Conservation (phyloP, 2,888 invertebrate species). For the Petrolisthes cinctipes region DNA sequence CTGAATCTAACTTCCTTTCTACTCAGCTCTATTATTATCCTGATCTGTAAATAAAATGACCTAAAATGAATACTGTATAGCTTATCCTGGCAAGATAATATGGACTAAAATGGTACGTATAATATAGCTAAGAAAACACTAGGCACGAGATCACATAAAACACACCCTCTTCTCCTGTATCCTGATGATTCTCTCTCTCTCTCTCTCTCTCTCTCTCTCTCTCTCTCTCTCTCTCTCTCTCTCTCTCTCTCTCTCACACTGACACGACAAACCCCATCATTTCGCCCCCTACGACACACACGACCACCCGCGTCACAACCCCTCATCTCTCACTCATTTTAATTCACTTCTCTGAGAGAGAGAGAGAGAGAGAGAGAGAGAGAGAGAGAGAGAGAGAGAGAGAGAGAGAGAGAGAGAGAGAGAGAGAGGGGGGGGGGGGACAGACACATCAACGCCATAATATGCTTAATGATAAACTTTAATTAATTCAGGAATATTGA, state of each 20-base stretch:
- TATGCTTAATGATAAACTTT: too few species aligned
- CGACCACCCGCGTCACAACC: neutral
- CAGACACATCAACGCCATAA: neutral
- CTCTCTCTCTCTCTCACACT: constrained; percentile 32
- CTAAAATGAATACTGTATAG: too few species aligned
- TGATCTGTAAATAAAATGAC: too few species aligned
- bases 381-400: constrained; percentile 15
- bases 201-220: constrained; percentile 26
- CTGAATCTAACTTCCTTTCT: too few species aligned
- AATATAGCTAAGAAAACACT: too few species aligned
- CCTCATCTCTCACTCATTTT: neutral
- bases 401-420: constrained; percentile 28
- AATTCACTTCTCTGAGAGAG: neutral
- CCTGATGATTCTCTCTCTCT: neutral
- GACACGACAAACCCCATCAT: neutral
- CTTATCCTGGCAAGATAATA: too few species aligned
- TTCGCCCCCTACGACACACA: neutral
- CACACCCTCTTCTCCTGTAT: too few species aligned
- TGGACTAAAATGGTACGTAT: too few species aligned
- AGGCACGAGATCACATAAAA: too few species aligned
- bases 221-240: constrained; percentile 39
- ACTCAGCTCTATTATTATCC: too few species aligned
- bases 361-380: too few species aligned
- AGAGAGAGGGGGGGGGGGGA: constrained; percentile 10
- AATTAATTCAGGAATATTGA: too few species aligned